Base-by-base conservation (phyloP, 1,140 invertebrate genomes). In the Drosophila trapezifrons region DNA sequence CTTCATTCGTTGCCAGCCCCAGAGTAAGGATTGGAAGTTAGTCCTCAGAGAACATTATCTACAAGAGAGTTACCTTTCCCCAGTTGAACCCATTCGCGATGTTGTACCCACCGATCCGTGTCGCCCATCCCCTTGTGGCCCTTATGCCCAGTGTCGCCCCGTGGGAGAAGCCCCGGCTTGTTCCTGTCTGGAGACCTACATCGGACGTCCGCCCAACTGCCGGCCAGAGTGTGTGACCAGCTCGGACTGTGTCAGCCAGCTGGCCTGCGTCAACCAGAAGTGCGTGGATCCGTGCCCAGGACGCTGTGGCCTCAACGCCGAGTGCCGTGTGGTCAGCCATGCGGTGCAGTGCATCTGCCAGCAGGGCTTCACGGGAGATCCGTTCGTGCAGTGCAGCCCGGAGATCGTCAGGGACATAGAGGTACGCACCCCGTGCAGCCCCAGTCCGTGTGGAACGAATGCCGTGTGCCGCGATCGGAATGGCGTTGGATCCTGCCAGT, bases 201-300 rank as follows among this genome's bases (percentile, higher is more conserved):
- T 95, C 52, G 96, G 96, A 79, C 95, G 96, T 90, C 96, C 96
- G n/a, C 95, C 95, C 90, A 95, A 95, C 58, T 96, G 96, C 80
- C 93, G 96, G 76, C 96, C 96, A 2, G 96, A 97, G 92, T 98
- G 97, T 89, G 94, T 95, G 17, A 93, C 95, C 6, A 95, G 96
- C 82, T 95, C 95, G 4, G 96, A 98, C 78, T 98, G 97, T 92
- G 91, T 94, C 4, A 94, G 95, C n/a, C 94, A 94, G 55, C 93
- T 94, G 83, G 95, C 96, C 45, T 98, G 97, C 85, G 94, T 95
- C 25, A 94, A 94, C 84, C 95, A 95, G 71, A 96, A 96, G 93
- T 98, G 97, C 92, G 93, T 93, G 57, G 95, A 97, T 92, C 96
- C 96, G 15, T 98, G 97, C 85, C 95, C 95, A 15, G 96, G 95